Percentiles rank a stretch among this genome's conserved stretches.
Conservation (phyloP, 1,140 invertebrate genomes). For the Magallana ariakensis region DNA sequence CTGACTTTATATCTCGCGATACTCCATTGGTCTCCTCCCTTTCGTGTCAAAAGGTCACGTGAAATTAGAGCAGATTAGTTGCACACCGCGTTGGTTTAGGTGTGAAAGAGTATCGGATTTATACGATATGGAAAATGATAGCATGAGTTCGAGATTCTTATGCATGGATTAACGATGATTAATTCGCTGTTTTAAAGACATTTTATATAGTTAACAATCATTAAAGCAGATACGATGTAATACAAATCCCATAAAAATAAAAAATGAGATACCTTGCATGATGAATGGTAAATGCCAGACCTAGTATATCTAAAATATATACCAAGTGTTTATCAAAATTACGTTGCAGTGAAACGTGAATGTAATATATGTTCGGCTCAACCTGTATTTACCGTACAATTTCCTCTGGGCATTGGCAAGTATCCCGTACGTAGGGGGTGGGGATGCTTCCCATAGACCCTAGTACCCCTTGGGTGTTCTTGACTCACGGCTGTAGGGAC, state of each 20-base stretch:
- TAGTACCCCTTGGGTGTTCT: neutral
- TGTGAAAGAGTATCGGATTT: slow-evolving; percentile 4
- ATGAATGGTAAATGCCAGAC: too few species aligned
- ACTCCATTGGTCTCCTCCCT: neutral
- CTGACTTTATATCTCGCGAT: neutral
- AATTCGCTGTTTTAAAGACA: neutral
- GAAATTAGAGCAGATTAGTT: neutral
- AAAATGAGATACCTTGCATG: too few species aligned
- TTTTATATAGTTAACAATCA: neutral
- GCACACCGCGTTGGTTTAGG: slow-evolving; percentile 21
- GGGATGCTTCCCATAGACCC: neutral
- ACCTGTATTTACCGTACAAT: too few species aligned
- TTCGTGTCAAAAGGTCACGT: neutral
- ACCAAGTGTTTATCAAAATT: too few species aligned
- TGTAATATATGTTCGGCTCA: too few species aligned
- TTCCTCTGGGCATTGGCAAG: neutral
- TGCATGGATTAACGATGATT: neutral
- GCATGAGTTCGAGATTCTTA: neutral
- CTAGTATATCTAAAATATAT: too few species aligned
- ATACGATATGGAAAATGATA: slow-evolving; percentile 21
- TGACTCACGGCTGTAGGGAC: neutral
- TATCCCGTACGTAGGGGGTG: neutral
- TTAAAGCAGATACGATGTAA: too few species aligned
- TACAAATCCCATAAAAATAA: too few species aligned
- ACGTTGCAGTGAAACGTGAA: too few species aligned